Evolutionary conservation across 2,888 invertebrate genomes (phyloP).

Genomic region (Aporophyla nigra): DNA sequence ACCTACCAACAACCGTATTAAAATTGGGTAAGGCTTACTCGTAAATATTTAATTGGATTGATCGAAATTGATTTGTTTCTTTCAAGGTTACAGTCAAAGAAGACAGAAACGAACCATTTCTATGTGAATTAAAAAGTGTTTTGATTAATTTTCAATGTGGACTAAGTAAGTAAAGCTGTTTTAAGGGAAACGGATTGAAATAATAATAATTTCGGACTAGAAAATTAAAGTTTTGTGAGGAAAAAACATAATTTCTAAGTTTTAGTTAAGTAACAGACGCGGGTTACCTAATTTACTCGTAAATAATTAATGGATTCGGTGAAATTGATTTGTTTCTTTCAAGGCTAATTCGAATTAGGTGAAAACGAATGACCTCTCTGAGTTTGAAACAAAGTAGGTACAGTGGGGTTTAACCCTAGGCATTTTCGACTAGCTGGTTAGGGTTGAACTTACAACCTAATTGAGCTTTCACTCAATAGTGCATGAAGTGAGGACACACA

Average conservation of each 20-base stretch:
- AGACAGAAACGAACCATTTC: conserved; percentile 12
- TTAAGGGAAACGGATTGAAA: not conserved
- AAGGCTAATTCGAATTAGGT: conserved; percentile 37
- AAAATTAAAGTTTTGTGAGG: not conserved
- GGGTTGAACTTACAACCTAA: conserved; percentile 52
- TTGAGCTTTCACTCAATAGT: conserved; percentile 54
- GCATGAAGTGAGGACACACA: conserved; percentile 45
- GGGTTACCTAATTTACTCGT: conserved; percentile 33
- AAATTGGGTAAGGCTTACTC: conserved; percentile 35
- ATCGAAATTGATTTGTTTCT: conserved; percentile 50
- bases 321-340: conserved; percentile 58
- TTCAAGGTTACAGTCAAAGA: conserved; percentile 40
- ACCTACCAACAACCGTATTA: conserved; percentile 20
- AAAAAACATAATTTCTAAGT: not conserved
- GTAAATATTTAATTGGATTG: conserved; percentile 54
- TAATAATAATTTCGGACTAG: not conserved
- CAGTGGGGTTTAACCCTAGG: conserved; percentile 26
- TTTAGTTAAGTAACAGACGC: not conserved
- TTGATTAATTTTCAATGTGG: not conserved
- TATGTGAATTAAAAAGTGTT: conserved; percentile 4
- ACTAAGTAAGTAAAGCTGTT: not conserved
- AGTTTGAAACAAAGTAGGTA: conserved; percentile 25
- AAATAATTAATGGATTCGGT: conserved; percentile 43
- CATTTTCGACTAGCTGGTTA: conserved; percentile 45
- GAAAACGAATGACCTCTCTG: conserved; percentile 7